Evolutionary conservation across 2,888 invertebrate genomes (phyloP), one percentile per base, ranked within the genome.

Genomic region (Rhagonycha fulva): DNA sequence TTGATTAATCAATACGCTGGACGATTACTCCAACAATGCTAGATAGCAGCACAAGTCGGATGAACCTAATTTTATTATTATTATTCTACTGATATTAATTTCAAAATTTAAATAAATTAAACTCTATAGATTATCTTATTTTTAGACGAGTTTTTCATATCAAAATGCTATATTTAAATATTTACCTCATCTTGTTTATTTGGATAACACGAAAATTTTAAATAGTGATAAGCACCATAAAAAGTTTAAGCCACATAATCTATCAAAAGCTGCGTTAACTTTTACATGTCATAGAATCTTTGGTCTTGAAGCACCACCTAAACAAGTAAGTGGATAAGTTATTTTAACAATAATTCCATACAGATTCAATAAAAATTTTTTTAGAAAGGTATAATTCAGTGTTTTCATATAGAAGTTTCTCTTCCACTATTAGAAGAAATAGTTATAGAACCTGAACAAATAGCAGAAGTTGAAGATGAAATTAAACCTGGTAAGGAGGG

Each of bases 371-470:
- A 0, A 14, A 24, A 14, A 68, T 83, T 81, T 76, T 83, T 81
- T 76, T 76, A 86, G 86, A 84, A 82, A 81, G 84, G 83, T 72
- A 74, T 82, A 9, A 79, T 83, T 5, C 88, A 89, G 72, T 86
- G 88, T 3, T 90, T 90, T 81, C 89, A 90, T 78, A 81, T 92
- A 9, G 91, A 91, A 82, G 80, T 91, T 10, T 88, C 89, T 77
- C 81, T 91, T 23, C 91, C 91, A 0, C 81, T 91, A n/a, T 81
- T 91, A 19, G 91, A 91, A 82, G 84, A 88, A 0, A 82, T 88
- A 11, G 68, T 74, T 28, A n/a, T 78, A 11, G 70, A 69, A 11
- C 71, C 62, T 60, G 63, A 74, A 75, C 88, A 87, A 19, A 88
- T 88, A 0, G 82, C 88, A 3, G 85, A 73, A 62, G 78, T 71